Evolutionary conservation across 2,113 vertebrate genomes (phyloP), one percentile per base, ranked within the genome.

Genomic region (Notarius quadriscutis): DNA sequence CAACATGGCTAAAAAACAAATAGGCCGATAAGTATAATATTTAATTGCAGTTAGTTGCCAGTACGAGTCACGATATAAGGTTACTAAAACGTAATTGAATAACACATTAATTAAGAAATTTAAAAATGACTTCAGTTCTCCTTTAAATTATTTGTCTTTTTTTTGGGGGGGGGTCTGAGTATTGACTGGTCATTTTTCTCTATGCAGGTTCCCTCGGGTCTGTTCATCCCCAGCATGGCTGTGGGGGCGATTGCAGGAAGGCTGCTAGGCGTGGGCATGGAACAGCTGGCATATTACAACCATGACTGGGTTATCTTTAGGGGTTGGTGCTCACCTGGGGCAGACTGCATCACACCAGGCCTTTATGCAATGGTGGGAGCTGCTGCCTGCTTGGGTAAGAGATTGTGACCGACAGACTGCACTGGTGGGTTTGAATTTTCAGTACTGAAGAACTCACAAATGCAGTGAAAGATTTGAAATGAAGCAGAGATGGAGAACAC

Each of bases 201-300:
- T 55, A 5, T 48, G 0, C 92, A 97, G 97, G 95, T 97, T 12
- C 96, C 97, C 4, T 97, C 97, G 0, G 97, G 97, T 22, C 95
- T 97, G 63, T 97, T 97, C 92, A 97, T 97, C 88, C 97, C 97
- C 88, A 97, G 97, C 92, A 97, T 97, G 97, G 97, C 97, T 0
- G 96, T 97, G 65, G 97, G 97, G 5, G 97, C 96, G 27, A 97
- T 97, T 0, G 93, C 93, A 0, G 96, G 96, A 69, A 93, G 97
- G 12, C 91, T 97, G 87, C 95, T 97, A 3, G 97, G 97, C 0
- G 95, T 97, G 4, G 94, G 95, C 1, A 89, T 97, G 96, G 97
- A 97, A 90, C 97, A 97, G 55, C 58, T 97, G 91, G 96, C 96
- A n/a, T 97, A 90, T 69, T 95, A 97, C 91, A 95, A 97, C 91